Evolutionary conservation across 2,888 invertebrate genomes (phyloP).

Genomic region (Polia nebulosa): DNA sequence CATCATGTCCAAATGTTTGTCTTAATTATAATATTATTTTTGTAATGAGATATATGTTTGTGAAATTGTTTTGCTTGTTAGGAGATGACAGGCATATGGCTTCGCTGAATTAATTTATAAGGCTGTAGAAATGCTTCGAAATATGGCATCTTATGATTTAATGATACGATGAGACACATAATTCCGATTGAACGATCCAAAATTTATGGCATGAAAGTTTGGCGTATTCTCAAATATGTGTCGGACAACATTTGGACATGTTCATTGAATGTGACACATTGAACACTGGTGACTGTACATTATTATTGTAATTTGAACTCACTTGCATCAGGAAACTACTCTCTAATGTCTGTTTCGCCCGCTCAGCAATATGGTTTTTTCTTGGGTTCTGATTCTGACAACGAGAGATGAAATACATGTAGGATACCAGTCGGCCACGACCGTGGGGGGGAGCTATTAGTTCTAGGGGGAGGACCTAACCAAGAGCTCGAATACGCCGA

Average conservation of each 20-base stretch:
- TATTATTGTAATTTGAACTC: conserved; percentile 81
- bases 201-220: conserved; percentile 39
- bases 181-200: conserved; percentile 19
- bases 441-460: conserved; percentile 39
- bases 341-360: conserved; percentile 90
- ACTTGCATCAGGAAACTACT: conserved; percentile 90
- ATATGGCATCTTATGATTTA: conserved; percentile 28
- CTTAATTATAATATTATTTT: conserved; percentile 17
- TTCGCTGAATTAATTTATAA: conserved; percentile 18
- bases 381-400: conserved; percentile 90
- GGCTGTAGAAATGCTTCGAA: conserved; percentile 16
- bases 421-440: conserved; percentile 71
- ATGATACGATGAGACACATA: conserved; percentile 26
- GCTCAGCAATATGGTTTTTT: conserved; percentile 90
- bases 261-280: conserved; percentile 76
- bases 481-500: conserved; percentile 16
- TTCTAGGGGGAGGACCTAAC: conserved; percentile 27
- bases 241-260: conserved; percentile 55
- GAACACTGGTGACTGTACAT: conserved; percentile 61
- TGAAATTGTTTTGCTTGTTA: conserved; percentile 21
- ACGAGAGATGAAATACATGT: conserved; percentile 85
- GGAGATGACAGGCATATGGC: conserved; percentile 33
- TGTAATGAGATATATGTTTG: conserved; percentile 15
- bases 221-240: conserved; percentile 45
- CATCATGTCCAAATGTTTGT: conserved; percentile 57